Evolutionary conservation across 2,113 vertebrate species (phyloP), one percentile per base, ranked within the genome.

Genomic region (Paedocypris sp.): DNA sequence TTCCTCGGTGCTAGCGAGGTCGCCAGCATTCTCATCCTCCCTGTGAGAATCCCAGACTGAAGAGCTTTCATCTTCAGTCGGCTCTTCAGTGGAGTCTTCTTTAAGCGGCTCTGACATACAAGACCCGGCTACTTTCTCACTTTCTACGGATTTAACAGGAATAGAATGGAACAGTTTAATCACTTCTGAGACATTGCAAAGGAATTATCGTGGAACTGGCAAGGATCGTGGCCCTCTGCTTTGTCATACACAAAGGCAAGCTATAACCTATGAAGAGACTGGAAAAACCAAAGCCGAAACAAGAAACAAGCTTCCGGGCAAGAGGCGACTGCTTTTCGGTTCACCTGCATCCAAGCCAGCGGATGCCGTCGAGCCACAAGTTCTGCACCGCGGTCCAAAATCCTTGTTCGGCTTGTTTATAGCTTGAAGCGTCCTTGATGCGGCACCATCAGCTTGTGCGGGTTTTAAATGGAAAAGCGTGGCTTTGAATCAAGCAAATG

Each of bases 141-240:
- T 93, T 97, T 96, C 94, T 98, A 96, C 91, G 91, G 91, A 95
- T 92, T 90, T 91, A 93, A 92, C 89, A 94, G 93, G 94, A 98
- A 98, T 96, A 97, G 91, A 98, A 98, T 91, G 92, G 93, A 91
- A 98, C 91, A 97, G 87, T 98, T 98, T 98, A 98, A 98, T 97
- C 84, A 98, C 93, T 92, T 97, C 90, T 90, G 90, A 97, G 91
- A 97, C 85, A 93, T 84, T 93, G 88, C 90, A 94, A 91, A 88
- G 84, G 90, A n/a, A n/a, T 91, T 91, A 92, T 86, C 73, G 90
- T 84, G 92, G 93, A 91, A 90, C 84, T 88, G 90, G 90, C 89
- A 85, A 85, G 87, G 88, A 88, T 89, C 84, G 83, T 80, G 76
- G 83, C 85, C 87, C 88, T 86, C 84, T 87, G 79, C 77, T 78